Percentiles rank a stretch among this genome's conserved stretches.
phyloP scores from a whole-genome alignment of 1,140 invertebrate species.

The Antheraea pernyi region DNA sequence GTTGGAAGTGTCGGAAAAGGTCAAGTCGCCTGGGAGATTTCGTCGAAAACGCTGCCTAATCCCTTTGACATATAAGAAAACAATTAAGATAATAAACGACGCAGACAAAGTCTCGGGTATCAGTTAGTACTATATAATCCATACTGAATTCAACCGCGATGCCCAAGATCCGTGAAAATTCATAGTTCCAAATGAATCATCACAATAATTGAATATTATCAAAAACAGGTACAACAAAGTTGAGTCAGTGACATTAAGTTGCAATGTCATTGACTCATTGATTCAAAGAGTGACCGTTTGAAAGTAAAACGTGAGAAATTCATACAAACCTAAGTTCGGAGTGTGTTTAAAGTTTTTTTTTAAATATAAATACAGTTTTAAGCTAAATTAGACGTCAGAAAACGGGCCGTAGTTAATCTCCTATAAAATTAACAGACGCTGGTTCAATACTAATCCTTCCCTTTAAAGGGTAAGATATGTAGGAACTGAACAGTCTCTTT shows the following conservation, averaged over 20 bases:
- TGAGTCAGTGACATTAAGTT: slow-evolving; percentile 6
- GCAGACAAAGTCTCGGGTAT: too few species aligned
- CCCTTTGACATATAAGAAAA: too few species aligned
- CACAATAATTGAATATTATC: neutral
- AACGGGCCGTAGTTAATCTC: neutral
- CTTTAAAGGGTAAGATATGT: too few species aligned
- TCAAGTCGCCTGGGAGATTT: too few species aligned
- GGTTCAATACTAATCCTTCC: too few species aligned
- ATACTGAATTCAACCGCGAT: too few species aligned
- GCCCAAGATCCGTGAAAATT: neutral
- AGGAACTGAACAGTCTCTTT: too few species aligned
- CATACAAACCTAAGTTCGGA: neutral
- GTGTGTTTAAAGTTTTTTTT: neutral
- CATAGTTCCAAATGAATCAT: neutral
- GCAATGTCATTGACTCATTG: slow-evolving; percentile 9
- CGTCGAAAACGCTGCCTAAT: too few species aligned
- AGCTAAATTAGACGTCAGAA: neutral
- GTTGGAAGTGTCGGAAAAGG: too few species aligned
- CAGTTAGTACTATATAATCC: too few species aligned
- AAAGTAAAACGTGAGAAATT: neutral
- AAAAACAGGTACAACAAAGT: neutral
- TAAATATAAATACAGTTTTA: neutral
- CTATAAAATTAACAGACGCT: too few species aligned
- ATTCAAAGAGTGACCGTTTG: neutral
- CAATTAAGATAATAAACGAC: too few species aligned